Percentiles rank a stretch among this genome's conserved stretches.
Evolutionary conservation across 1,140 invertebrate species (phyloP).

Genomic region (Heliconius melpomene): DNA sequence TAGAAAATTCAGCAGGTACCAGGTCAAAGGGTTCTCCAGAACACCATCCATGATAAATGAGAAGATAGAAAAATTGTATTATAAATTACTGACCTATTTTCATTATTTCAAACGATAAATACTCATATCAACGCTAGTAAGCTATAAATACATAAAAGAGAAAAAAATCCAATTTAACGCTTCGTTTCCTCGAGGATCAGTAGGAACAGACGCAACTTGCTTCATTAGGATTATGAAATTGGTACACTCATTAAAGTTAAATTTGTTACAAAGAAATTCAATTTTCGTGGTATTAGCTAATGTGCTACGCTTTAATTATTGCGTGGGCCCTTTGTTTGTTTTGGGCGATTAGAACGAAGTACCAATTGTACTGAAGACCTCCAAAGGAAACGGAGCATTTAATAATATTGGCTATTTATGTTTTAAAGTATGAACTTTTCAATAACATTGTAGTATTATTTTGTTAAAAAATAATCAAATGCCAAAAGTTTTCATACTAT

Average conservation of each 20-base stretch:
- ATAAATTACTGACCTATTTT: too few species aligned
- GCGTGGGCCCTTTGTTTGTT: background rate
- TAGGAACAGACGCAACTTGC: constrained; percentile 28
- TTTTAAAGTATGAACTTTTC: background rate
- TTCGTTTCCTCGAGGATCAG: constrained; percentile 19
- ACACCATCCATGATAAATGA: too few species aligned
- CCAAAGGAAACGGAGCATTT: background rate
- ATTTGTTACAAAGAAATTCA: constrained; percentile 37
- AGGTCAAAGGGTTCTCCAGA: too few species aligned
- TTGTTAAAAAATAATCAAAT: too few species aligned
- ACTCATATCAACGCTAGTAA: background rate
- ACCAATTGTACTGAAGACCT: background rate
- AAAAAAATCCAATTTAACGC: constrained; percentile 31
- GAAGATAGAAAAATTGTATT: too few species aligned
- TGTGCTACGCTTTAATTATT: constrained; percentile 24
- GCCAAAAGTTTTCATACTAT: background rate
- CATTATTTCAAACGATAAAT: background rate
- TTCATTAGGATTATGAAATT: constrained; percentile 40
- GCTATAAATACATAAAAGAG: constrained; percentile 31
- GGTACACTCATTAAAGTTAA: constrained; percentile 32
- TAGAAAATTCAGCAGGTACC: too few species aligned
- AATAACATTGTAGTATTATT: background rate
- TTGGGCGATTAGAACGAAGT: background rate
- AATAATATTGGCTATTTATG: background rate
- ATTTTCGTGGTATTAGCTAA: constrained; percentile 33